These are phyloP conservation scores for Horisme vitalbata DNA, from an alignment of 2,888 invertebrate species.

Conservation along the genomic window DNA sequence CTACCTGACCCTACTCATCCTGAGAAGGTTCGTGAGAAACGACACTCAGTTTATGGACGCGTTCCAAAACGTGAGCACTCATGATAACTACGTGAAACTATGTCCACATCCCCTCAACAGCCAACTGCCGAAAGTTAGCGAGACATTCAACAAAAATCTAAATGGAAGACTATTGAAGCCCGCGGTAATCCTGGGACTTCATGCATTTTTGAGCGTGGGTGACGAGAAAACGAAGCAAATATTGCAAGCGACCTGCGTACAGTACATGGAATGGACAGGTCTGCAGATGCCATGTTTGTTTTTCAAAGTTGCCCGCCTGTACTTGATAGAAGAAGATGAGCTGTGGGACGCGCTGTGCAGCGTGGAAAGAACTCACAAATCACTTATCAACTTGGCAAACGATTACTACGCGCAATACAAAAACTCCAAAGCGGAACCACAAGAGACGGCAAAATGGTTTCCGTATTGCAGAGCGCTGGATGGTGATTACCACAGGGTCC, in stretches of 20 bases:
- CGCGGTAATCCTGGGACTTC: slow-evolving; percentile 10
- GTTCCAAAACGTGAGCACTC: slow-evolving; percentile 12
- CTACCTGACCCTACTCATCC: slow-evolving; percentile 19
- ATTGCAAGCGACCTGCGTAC: slow-evolving; percentile 21
- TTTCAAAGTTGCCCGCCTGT: slow-evolving; percentile 21
- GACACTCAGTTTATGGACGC: slow-evolving; percentile 10
- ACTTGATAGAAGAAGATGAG: slow-evolving; percentile 13
- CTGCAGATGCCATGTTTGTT: slow-evolving; percentile 24
- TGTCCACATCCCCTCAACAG: slow-evolving; percentile 20
- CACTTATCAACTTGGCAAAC: slow-evolving; percentile 9
- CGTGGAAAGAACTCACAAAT: neutral
- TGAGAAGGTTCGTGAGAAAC: slow-evolving; percentile 19
- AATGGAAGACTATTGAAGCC: neutral
- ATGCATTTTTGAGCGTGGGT: slow-evolving; percentile 16
- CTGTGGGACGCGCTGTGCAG: slow-evolving; percentile 20
- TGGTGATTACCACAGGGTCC: slow-evolving; percentile 10
- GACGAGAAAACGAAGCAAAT: slow-evolving; percentile 21
- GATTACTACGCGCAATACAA: slow-evolving; percentile 18
- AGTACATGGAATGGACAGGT: slow-evolving; percentile 26
- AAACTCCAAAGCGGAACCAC: slow-evolving; percentile 5
- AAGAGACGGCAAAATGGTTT: slow-evolving; percentile 17
- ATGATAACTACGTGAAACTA: slow-evolving; percentile 22
- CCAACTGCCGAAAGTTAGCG: slow-evolving; percentile 10
- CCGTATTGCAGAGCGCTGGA: slow-evolving; percentile 20
- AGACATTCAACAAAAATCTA: neutral